A percentile compares a stretch with the other conserved stretches of the same genome.
phyloP scores from a whole-genome alignment of 2,888 invertebrate species.

The Tenthredo distinguenda region DNA sequence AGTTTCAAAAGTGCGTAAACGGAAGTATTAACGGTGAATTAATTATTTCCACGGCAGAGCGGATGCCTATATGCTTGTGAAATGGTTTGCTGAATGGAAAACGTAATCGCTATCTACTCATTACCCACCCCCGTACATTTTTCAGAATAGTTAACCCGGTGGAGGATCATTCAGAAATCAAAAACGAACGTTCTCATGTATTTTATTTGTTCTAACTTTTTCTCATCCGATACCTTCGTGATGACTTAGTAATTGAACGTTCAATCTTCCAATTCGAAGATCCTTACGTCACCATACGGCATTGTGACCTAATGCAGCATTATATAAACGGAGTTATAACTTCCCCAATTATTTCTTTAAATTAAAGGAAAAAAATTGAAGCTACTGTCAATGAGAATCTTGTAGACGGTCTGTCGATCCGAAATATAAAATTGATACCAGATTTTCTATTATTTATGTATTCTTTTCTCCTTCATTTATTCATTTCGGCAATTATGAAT shows the following conservation, averaged over 20 bases:
- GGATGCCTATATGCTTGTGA: not conserved
- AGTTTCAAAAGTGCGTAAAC: not conserved
- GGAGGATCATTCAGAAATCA: not conserved
- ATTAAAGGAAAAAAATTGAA: not conserved
- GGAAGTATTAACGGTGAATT: not conserved
- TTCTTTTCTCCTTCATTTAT: too few species aligned
- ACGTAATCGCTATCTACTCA: not conserved
- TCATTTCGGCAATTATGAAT: not conserved
- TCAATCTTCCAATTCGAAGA: not conserved
- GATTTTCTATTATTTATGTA: not conserved
- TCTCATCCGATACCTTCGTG: not conserved
- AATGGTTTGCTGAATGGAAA: not conserved
- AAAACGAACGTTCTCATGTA: not conserved
- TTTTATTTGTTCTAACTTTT: not conserved
- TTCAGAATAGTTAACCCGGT: not conserved
- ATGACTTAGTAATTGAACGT: not conserved
- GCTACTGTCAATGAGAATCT: not conserved
- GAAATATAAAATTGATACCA: not conserved
- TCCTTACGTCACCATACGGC: not conserved
- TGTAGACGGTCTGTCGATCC: not conserved
- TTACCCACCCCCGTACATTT: not conserved
- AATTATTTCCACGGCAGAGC: not conserved
- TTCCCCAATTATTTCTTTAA: not conserved
- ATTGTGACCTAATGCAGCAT: not conserved
- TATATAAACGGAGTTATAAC: constrained; percentile 1